Evolutionary conservation across 1,140 invertebrate species (phyloP).

Genomic region (Anastatus disparis): DNA sequence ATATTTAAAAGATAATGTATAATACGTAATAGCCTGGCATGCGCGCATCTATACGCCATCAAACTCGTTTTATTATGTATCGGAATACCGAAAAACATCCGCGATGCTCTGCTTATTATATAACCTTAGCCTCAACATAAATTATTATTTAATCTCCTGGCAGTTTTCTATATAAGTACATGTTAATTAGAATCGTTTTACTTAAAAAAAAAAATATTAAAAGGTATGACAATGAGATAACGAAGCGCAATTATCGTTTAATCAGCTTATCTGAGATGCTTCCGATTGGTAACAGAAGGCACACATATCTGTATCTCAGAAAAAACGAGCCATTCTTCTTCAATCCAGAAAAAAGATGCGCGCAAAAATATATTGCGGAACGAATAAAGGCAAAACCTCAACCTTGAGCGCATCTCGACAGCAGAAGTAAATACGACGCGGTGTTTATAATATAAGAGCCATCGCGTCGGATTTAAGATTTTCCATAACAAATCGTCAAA

Average conservation of each 20-base stretch:
- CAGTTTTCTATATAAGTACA: background rate
- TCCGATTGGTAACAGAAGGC: background rate
- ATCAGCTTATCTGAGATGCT: background rate
- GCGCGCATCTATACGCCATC: background rate
- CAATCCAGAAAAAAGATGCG: background rate
- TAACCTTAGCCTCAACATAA: background rate
- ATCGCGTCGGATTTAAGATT: constrained; percentile 1
- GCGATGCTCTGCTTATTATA: background rate
- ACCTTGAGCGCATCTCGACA: too few relatives aligned
- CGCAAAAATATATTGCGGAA: background rate
- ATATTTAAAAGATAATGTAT: too few relatives aligned
- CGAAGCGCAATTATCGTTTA: background rate
- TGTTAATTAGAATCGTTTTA: background rate
- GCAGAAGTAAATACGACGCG: too few relatives aligned
- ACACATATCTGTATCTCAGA: background rate
- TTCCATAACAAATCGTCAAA: background rate
- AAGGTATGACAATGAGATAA: background rate
- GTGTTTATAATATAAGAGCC: too few relatives aligned
- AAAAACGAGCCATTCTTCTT: background rate
- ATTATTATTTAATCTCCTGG: constrained; percentile 7
- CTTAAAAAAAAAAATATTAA: too few relatives aligned
- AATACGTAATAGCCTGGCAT: too few relatives aligned
- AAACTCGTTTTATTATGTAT: background rate
- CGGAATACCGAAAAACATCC: background rate
- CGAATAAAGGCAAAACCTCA: background rate